Evolutionary conservation across 1,140 invertebrate genomes (phyloP), one percentile per base, ranked within the genome.

Genomic region (Radopholus similis): DNA sequence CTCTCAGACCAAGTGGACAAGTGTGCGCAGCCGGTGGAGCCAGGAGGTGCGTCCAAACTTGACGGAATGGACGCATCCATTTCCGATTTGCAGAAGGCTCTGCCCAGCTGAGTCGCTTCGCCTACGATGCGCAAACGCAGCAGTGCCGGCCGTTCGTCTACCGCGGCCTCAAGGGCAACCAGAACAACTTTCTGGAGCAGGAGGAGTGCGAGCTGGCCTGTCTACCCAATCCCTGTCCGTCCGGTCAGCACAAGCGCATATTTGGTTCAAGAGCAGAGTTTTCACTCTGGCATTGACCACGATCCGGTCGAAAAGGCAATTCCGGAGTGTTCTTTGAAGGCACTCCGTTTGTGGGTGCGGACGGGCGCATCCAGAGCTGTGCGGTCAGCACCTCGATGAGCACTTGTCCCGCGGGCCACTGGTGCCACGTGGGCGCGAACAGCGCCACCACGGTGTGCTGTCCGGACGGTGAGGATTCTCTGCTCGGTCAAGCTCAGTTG

Each of bases 191-290:
- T 69, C 13, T 74, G 42, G 53, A 53, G 0, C 11, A 58, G 28
- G 67, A 76, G 13, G 40, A 70, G 18, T 81, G 79, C 37, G 78
- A 81, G 47, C 53, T 80, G 15, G 54, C 30, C 6, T 81, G 79
- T 63, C 67, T 66, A 26, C 80, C 80, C 9, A 81, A 81, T 37
- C 81, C 79, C 0, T 81, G 79, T 35, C 75, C 77, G 49, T 76
- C 65, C 18, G 68, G 68, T 70, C 37, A 63, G 3, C n/a, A 57
- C 55, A 56, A 32, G 18, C 35, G 28, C 28, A 26, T 37, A 21
- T 68, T 63, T 62, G 4, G 37, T 1, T 70, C 15, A 66, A 68
- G 44, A 47, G n/a, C 2, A 11, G 3, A 26, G 8, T 4, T 62
- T 0, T 62, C 26, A 26, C 2, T 21, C 5, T 30, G 3, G 11